Percentiles rank a stretch among this genome's conserved stretches.
phyloP scores from a whole-genome alignment of 2,888 invertebrate species.

The Amblyteles armatorius region DNA sequence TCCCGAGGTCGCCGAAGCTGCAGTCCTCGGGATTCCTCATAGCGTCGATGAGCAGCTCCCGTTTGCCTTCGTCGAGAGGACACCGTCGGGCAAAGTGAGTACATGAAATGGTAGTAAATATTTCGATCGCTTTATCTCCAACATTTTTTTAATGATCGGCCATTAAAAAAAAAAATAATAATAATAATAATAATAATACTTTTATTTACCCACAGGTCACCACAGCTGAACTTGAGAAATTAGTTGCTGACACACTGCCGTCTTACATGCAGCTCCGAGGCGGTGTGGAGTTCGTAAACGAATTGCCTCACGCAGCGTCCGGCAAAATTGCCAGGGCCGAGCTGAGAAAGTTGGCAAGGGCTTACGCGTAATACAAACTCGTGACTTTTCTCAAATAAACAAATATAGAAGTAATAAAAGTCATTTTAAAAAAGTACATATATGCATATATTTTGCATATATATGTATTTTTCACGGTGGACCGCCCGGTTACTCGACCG shows the following conservation, averaged over 20 bases:
- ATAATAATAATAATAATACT: background rate
- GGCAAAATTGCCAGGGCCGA: constrained; percentile 71
- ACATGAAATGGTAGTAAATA: background rate
- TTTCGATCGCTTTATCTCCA: background rate
- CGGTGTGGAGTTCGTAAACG: constrained; percentile 76
- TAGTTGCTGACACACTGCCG: background rate
- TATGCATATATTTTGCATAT: too few species aligned
- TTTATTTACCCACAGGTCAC: background rate
- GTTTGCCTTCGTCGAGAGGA: constrained; percentile 76
- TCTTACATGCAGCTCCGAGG: constrained; percentile 64
- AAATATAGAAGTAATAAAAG: too few species aligned
- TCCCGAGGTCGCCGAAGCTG: constrained; percentile 28
- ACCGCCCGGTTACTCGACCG: too few species aligned
- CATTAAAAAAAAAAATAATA: too few species aligned
- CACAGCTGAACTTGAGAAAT: background rate
- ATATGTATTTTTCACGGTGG: too few species aligned
- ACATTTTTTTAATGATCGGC: background rate
- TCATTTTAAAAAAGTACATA: too few species aligned
- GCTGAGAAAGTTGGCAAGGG: constrained; percentile 72
- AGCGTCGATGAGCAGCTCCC: constrained; percentile 65
- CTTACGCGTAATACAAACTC: background rate
- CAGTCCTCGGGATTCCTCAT: constrained; percentile 23
- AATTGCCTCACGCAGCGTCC: constrained; percentile 74
- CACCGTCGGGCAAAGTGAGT: constrained; percentile 39
- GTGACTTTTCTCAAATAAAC: too few species aligned